Conservation (phyloP, 2,113 vertebrate species). For the Stegostoma tigrinum region DNA sequence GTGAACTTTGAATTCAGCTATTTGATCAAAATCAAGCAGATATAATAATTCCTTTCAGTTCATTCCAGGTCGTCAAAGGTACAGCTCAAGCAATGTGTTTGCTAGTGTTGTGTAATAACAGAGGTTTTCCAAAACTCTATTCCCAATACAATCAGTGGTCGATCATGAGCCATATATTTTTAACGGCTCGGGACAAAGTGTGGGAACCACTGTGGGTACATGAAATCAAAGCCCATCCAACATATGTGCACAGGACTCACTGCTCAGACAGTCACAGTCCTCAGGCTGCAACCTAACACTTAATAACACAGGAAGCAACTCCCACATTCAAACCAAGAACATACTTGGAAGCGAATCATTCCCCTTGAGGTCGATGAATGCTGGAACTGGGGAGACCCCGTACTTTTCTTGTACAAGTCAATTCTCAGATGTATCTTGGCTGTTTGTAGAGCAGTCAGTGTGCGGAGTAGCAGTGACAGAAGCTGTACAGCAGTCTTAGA, state of each 20-base stretch:
- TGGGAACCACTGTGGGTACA: neutral
- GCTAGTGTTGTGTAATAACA: neutral
- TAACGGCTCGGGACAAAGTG: neutral
- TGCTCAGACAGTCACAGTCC: neutral
- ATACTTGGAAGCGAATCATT: neutral
- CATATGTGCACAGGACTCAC: neutral
- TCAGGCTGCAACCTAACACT: neutral
- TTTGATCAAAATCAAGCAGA: neutral
- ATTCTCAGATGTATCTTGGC: neutral
- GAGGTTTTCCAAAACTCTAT: neutral
- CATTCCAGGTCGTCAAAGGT: neutral
- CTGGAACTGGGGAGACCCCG: neutral
- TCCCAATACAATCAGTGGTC: neutral
- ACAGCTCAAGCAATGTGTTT: neutral
- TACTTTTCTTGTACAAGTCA: neutral
- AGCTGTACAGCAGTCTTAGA: neutral
- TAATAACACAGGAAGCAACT: neutral
- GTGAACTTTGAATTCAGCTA: neutral
- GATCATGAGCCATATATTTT: neutral
- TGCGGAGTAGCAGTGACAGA: neutral
- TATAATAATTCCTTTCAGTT: neutral
- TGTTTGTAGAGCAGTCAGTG: neutral
- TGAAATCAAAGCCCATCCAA: neutral
- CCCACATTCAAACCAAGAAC: neutral
- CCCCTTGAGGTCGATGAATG: neutral